These are phyloP conservation scores for Metalampra italica DNA, from an alignment of 2,888 invertebrate genomes.

Conservation along the genomic window DNA sequence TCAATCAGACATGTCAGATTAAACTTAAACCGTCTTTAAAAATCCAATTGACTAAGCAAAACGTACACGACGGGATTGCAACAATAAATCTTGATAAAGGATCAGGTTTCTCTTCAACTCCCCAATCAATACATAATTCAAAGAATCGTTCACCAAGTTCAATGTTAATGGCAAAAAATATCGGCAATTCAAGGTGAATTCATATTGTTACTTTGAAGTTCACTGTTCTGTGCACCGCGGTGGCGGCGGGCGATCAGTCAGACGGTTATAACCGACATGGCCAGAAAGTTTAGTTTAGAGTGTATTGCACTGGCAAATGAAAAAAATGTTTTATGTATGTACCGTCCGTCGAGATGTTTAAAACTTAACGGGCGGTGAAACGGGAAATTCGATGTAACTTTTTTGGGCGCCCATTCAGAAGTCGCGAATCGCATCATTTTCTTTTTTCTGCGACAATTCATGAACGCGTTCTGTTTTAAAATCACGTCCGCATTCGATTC, in stretches of 20 bases:
- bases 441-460: slow-evolving; percentile 9
- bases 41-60: no score
- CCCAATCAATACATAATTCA: slow-evolving; percentile 14
- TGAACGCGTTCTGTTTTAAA: slow-evolving; percentile 35
- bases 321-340: not conserved
- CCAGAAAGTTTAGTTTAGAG: not conserved
- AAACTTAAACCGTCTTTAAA: no score
- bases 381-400: slow-evolving; percentile 18
- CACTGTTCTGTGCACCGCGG: no score
- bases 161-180: no score
- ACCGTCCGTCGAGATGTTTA: not conserved
- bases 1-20: no score
- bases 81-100: slow-evolving; percentile 1
- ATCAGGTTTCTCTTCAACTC: slow-evolving; percentile 5
- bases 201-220: no score
- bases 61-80: no score
- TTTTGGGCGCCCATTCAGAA: slow-evolving; percentile 21
- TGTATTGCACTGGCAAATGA: not conserved
- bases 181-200: no score
- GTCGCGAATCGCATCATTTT: slow-evolving; percentile 8
- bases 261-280: no score
- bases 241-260: no score
- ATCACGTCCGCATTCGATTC: slow-evolving; percentile 55
- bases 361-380: slow-evolving; percentile 19
- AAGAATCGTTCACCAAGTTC: not conserved